A percentile compares a stretch with the other conserved stretches of the same genome.
These are phyloP conservation scores for Dicrostonyx torquatus DNA, from an alignment of 2,797 vertebrate genomes.

Conservation along the genomic window DNA sequence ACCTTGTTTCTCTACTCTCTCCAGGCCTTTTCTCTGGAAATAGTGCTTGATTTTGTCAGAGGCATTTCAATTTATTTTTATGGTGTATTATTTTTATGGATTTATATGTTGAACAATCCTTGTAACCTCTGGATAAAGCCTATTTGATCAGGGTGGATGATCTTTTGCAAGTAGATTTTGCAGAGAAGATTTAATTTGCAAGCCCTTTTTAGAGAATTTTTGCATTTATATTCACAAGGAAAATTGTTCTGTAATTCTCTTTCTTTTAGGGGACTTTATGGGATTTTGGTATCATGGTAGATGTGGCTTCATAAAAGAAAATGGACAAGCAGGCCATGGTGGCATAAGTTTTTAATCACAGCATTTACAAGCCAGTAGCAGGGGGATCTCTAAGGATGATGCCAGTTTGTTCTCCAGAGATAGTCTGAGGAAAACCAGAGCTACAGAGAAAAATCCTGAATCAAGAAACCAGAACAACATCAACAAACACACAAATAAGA, in stretches of 20 bases:
- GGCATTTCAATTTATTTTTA: neutral
- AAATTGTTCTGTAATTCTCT: neutral
- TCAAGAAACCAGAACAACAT: no score
- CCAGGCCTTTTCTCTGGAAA: neutral
- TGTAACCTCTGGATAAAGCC: neutral
- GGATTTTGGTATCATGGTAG: neutral
- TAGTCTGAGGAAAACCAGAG: neutral
- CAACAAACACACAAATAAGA: no score
- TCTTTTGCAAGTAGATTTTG: neutral
- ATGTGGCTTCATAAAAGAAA: neutral
- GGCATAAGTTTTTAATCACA: neutral
- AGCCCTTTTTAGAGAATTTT: neutral
- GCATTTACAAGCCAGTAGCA: neutral
- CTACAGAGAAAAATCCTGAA: neutral
- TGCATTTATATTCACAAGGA: neutral
- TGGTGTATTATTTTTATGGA: neutral
- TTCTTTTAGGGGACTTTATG: neutral
- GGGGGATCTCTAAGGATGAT: neutral
- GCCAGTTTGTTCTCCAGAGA: neutral
- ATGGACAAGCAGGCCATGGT: neutral
- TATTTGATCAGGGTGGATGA: neutral
- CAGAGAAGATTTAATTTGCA: neutral
- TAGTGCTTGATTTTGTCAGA: neutral
- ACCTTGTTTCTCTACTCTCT: neutral
- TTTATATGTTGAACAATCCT: neutral